Evolutionary conservation across 2,888 invertebrate species (phyloP).

Genomic region (Abrostola triplasia): DNA sequence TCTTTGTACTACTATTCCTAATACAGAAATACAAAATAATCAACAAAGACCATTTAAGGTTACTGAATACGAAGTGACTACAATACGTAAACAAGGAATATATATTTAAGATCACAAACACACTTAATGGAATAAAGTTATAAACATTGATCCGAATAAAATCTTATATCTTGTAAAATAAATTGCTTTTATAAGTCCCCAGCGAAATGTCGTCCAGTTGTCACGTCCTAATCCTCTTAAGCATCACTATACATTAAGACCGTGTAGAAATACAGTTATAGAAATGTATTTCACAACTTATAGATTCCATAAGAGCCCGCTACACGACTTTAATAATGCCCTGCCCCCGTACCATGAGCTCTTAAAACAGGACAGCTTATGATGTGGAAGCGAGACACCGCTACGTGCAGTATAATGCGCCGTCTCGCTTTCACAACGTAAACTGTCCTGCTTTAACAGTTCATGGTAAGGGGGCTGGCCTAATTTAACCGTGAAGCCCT

Average conservation of each 20-base stretch:
- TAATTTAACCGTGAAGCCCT: constrained; percentile 48
- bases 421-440: no score
- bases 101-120: no score
- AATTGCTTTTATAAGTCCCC: background rate
- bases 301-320: constrained; percentile 27
- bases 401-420: no score
- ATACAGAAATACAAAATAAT: constrained; percentile 1
- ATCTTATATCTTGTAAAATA: background rate
- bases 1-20: background rate
- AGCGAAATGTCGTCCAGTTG: background rate
- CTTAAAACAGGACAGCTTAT: no score
- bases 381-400: no score
- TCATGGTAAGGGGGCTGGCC: no score
- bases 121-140: no score
- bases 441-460: no score
- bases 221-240: background rate
- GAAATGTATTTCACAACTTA: constrained; percentile 23
- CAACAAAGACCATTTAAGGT: background rate
- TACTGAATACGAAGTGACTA: background rate
- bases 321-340: constrained; percentile 38
- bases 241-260: background rate
- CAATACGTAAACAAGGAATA: no score
- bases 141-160: no score
- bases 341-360: no score
- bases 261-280: background rate